Conservation (phyloP, 2,888 invertebrate species). For the Rotaria sp. region DNA sequence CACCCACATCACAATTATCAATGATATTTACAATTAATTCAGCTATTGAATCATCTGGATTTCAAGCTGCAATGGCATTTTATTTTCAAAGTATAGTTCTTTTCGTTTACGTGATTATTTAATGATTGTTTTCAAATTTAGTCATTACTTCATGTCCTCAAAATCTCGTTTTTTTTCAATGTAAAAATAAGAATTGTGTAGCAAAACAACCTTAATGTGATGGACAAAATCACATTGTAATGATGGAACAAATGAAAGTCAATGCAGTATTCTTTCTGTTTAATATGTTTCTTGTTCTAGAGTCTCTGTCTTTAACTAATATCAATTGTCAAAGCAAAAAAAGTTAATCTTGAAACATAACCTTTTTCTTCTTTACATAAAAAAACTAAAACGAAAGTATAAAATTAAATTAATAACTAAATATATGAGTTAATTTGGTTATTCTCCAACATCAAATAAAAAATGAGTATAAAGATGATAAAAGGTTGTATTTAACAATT, state of each 20-base stretch:
- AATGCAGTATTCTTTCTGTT: background rate
- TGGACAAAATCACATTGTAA: background rate
- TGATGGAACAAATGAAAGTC: background rate
- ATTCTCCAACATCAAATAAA: conserved; percentile 38
- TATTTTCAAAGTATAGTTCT: background rate
- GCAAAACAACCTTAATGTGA: background rate
- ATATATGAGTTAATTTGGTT: conserved; percentile 11
- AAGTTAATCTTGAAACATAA: too few species aligned
- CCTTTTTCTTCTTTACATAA: too few species aligned
- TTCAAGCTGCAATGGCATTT: background rate
- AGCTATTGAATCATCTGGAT: background rate
- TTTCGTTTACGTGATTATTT: background rate
- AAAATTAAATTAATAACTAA: too few species aligned
- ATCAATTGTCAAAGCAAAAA: too few species aligned
- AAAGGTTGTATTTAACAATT: conserved; percentile 28
- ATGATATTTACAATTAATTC: background rate
- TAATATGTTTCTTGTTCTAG: too few species aligned
- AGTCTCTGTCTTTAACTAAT: too few species aligned
- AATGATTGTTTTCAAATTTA: background rate
- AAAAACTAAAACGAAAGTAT: too few species aligned
- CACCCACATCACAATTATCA: background rate
- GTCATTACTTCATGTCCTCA: background rate
- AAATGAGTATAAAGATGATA: conserved; percentile 38
- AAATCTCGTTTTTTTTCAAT: background rate
- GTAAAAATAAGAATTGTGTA: background rate